A percentile compares a stretch with the other conserved stretches of the same genome.
These are phyloP conservation scores for Lithophane leautieri DNA, from an alignment of 2,888 invertebrate genomes.

Conservation along the genomic window DNA sequence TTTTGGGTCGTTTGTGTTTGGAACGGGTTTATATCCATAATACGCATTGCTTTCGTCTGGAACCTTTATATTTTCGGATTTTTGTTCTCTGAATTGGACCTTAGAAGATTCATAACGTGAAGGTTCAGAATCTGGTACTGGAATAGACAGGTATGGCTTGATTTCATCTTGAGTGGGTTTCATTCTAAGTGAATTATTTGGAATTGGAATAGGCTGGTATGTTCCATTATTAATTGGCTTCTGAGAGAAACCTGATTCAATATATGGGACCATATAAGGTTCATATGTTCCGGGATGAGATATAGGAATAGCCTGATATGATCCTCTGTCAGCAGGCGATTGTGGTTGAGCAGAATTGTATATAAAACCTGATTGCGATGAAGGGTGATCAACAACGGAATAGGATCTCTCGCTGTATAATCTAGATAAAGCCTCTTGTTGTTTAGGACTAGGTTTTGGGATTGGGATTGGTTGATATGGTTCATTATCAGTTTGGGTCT, in stretches of 20 bases:
- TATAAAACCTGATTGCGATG: neutral
- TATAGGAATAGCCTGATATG: slow-evolving; percentile 9
- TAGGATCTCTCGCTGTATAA: slow-evolving; percentile 2
- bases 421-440: slow-evolving; percentile 17
- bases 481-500: slow-evolving; percentile 1
- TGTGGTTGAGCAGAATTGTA: neutral
- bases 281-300: neutral
- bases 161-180: slow-evolving; percentile 6
- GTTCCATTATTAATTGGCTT: slow-evolving; percentile 7
- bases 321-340: neutral
- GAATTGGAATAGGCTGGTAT: slow-evolving; percentile 1
- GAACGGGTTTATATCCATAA: slow-evolving; percentile 3
- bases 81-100: neutral
- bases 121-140: neutral
- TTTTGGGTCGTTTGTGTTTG: neutral
- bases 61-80: neutral
- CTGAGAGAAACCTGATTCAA: slow-evolving; percentile 10
- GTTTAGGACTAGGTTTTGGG: slow-evolving; percentile 12
- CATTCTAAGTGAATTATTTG: slow-evolving; percentile 11
- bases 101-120: slow-evolving; percentile 1
- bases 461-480: slow-evolving; percentile 23
- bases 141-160: neutral
- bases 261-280: neutral
- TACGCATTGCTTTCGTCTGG: slow-evolving; percentile 1
- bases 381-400: neutral